A percentile compares a stretch with the other conserved stretches of the same genome.
Evolutionary conservation across 2,797 vertebrate species (phyloP).

Genomic region (Enteromius trimaculatus): DNA sequence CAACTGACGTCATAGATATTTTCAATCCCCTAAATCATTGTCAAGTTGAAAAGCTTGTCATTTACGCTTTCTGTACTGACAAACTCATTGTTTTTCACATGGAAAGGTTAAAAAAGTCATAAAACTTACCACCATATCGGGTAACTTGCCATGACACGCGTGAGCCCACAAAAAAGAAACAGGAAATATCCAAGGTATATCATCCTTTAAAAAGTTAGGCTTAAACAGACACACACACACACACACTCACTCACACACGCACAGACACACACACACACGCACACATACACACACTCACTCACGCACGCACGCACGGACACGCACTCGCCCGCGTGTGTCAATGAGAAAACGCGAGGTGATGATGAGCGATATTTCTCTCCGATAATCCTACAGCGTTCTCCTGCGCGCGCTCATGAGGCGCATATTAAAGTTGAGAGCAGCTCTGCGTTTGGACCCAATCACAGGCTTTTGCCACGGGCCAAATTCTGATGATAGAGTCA

Average conservation of each 20-base stretch:
- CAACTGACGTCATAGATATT: conserved; percentile 18
- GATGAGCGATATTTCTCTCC: conserved; percentile 58
- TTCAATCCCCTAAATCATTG: conserved; percentile 11
- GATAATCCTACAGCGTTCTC: conserved; percentile 62
- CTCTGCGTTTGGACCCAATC: conserved; percentile 84
- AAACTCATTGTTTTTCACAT: neutral
- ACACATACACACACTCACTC: conserved; percentile 69
- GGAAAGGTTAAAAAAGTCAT: conserved; percentile 63
- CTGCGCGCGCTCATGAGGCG: conserved; percentile 77
- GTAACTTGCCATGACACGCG: conserved; percentile 90
- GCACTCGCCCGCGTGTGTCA: conserved; percentile 59
- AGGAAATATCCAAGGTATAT: conserved; percentile 91
- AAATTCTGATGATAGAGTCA: conserved; percentile 82
- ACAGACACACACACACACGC: conserved; percentile 64
- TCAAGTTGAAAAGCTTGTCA: conserved; percentile 24
- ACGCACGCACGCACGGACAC: conserved; percentile 72
- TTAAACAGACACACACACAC: conserved; percentile 67
- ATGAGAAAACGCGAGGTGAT: conserved; percentile 50
- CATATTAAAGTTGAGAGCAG: conserved; percentile 84
- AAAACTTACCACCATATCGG: conserved; percentile 98
- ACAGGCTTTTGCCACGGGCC: conserved; percentile 87
- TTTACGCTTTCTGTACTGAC: neutral
- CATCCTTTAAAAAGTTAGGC: conserved; percentile 84
- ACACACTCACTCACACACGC: conserved; percentile 71
- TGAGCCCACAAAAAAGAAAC: conserved; percentile 84